phyloP scores from a whole-genome alignment of 2,888 invertebrate species.

The Parnassius smintheus region DNA sequence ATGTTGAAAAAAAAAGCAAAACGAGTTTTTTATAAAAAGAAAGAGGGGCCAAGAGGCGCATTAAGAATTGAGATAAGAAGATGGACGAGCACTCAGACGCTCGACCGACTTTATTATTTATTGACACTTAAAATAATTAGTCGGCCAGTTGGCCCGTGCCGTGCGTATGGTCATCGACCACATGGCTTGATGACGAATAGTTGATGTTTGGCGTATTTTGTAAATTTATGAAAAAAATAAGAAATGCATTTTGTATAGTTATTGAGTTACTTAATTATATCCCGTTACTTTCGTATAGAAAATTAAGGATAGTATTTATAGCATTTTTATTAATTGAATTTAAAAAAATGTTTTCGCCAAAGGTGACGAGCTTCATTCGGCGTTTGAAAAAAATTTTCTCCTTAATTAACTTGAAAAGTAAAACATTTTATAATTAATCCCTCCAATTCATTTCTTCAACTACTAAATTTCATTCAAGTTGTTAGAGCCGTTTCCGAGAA shows the following conservation, averaged over 20 bases:
- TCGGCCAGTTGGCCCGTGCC: constrained; percentile 75
- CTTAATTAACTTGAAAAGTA: too few species aligned
- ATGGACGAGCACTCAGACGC: constrained; percentile 78
- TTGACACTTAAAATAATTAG: constrained; percentile 81
- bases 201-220: constrained; percentile 27
- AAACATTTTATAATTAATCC: too few species aligned
- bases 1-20: constrained; percentile 54
- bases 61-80: constrained; percentile 80
- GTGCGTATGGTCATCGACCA: constrained; percentile 29
- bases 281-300: too few species aligned
- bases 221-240: background rate
- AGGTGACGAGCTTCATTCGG: too few species aligned
- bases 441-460: too few species aligned
- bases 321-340: too few species aligned
- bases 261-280: too few species aligned
- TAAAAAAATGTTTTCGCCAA: too few species aligned
- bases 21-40: constrained; percentile 59
- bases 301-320: too few species aligned
- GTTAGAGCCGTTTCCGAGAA: too few species aligned
- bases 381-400: too few species aligned
- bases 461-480: too few species aligned
- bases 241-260: background rate
- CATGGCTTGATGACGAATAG: constrained; percentile 1
- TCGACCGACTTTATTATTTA: constrained; percentile 78
- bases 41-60: constrained; percentile 77